phyloP scores from a whole-genome alignment of 1,140 invertebrate species.

The Holcopasites calliopsidis region DNA sequence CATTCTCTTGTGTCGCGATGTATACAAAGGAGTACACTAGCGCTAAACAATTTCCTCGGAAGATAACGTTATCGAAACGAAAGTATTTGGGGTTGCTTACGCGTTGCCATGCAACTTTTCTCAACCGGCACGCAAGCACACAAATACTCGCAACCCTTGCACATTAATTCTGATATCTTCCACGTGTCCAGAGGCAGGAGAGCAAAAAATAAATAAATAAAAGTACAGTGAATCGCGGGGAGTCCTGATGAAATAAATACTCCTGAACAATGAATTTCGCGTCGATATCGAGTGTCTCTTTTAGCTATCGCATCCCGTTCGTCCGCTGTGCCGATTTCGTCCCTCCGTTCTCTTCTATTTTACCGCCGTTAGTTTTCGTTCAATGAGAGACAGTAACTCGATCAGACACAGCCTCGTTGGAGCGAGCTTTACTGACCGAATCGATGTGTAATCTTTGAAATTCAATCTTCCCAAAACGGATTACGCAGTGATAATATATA shows the following conservation, averaged over 20 bases:
- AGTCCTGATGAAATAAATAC: conserved; percentile 43
- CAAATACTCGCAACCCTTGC: conserved; percentile 43
- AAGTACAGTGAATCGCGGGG: background rate
- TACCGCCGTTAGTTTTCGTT: background rate
- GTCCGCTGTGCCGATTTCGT: background rate
- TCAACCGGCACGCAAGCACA: conserved; percentile 20
- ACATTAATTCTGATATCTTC: background rate
- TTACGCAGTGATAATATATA: too few species aligned
- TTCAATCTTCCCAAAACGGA: background rate
- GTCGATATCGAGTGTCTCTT: conserved; percentile 25
- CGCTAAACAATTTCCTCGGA: too few species aligned
- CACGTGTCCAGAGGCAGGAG: background rate
- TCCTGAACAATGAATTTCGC: background rate
- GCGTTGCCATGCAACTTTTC: too few species aligned
- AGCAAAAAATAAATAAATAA: conserved; percentile 46
- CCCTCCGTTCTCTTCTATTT: background rate
- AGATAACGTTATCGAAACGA: too few species aligned
- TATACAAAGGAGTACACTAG: too few species aligned
- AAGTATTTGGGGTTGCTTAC: too few species aligned
- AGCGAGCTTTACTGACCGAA: background rate
- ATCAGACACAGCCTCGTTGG: background rate
- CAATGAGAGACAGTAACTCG: background rate
- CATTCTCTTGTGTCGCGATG: too few species aligned
- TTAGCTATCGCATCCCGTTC: conserved; percentile 7
- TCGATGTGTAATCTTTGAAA: background rate